These are phyloP conservation scores for Labeo catla DNA, from an alignment of 2,113 vertebrate species.

Conservation along the genomic window DNA sequence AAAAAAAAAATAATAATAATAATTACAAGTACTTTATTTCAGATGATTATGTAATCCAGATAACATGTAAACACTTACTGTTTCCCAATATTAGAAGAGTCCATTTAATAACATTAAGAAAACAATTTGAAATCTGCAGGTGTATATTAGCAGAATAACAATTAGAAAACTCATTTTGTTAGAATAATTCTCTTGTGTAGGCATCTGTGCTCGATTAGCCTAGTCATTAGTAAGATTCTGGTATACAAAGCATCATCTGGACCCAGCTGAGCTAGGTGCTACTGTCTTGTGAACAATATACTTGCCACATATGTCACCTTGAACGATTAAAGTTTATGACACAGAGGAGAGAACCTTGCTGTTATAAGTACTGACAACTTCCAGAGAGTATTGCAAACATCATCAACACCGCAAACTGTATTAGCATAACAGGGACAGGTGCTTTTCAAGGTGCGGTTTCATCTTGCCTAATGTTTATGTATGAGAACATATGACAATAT, in stretches of 20 bases:
- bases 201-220: neutral
- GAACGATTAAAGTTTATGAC: neutral
- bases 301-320: neutral
- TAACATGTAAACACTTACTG: too few relatives aligned
- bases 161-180: neutral
- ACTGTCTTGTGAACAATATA: neutral
- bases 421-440: slow-evolving; percentile 37
- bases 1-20: too few relatives aligned
- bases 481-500: slow-evolving; percentile 30
- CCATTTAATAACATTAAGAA: neutral
- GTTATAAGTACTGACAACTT: slow-evolving; percentile 2
- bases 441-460: slow-evolving; percentile 13
- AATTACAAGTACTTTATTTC: too few relatives aligned
- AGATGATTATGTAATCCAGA: too few relatives aligned
- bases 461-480: slow-evolving; percentile 46
- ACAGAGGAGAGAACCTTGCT: neutral
- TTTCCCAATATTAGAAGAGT: neutral
- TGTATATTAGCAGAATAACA: slow-evolving; percentile 10
- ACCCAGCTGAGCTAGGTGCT: neutral
- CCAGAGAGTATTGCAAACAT: neutral
- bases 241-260: neutral
- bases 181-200: neutral
- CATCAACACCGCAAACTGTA: slow-evolving; percentile 9
- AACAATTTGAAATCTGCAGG: neutral
- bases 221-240: slow-evolving; percentile 7